Base-by-base conservation (phyloP, 2,113 vertebrate species). In the Sebastes schlegelii region DNA sequence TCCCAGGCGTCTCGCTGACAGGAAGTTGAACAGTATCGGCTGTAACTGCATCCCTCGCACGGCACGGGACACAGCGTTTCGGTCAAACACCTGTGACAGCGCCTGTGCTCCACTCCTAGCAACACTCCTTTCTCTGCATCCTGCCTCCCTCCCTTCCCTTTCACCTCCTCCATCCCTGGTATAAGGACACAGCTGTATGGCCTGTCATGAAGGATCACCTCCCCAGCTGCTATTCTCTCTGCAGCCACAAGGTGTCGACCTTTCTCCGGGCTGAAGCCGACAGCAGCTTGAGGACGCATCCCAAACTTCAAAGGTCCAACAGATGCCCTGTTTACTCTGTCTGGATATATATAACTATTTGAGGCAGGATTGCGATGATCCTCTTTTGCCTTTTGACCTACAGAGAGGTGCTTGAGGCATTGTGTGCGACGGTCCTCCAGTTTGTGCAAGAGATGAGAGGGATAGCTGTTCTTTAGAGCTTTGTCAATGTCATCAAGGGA, bases 141-240 rank as follows among this genome's bases (percentile, higher is more conserved):
- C 34, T 21, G 74, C 34, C 5, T 4, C 65, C 21, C 65, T 61
- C 57, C 55, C 5, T 49, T 75, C 43, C 82, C 77, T 74, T 63
- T 46, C 68, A 61, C 11, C 8, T n/a, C 88, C 74, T 83, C 77
- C 57, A 74, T 82, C 71, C 93, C 95, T 0, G 97, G 96, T 61
- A 95, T 95, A 11, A 99, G 95, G 71, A 99, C 97, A 6, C 94
- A 97, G 52, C 97, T 95, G 92, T 96, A 99, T 0, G 98, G 97
- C 62, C 95, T 91, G 19, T 99, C 98, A 55, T 83, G 91, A 34
- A 99, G 78, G 62, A 99, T 83, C 26, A 94, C 87, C 69, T 98
- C 96, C 23, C 98, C 98, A 0, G 96, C 94, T 65, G 87, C 48
- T 60, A 98, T 95, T 69, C 94, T 91, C 82, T 94, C 82, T 3